Conservation (phyloP, 2,113 vertebrate genomes). For the Crotalus horridus region DNA sequence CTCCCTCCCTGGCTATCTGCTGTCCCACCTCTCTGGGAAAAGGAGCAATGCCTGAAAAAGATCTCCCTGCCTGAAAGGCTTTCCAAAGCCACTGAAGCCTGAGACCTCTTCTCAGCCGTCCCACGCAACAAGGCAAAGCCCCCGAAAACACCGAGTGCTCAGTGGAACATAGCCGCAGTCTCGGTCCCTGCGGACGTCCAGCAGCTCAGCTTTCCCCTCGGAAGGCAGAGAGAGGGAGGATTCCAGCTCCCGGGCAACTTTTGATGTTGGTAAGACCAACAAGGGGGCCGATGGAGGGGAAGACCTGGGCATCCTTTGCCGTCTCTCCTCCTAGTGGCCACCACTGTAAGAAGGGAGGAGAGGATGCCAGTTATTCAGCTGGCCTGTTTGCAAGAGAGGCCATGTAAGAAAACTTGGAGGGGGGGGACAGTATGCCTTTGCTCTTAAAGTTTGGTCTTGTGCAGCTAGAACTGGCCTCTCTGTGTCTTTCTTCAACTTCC, state of each 20-base stretch:
- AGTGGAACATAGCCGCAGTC: neutral
- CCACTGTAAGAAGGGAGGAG: neutral
- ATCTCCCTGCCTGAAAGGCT: neutral
- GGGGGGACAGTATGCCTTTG: neutral
- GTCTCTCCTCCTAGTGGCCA: neutral
- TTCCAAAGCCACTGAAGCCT: neutral
- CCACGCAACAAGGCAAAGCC: neutral
- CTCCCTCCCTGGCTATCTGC: neutral
- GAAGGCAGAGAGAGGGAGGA: neutral
- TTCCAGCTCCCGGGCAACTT: neutral
- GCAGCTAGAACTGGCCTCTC: neutral
- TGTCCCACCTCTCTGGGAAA: neutral
- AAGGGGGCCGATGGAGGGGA: neutral
- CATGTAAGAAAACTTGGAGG: neutral
- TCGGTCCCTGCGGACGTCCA: neutral
- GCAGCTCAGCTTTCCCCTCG: neutral
- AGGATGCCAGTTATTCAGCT: neutral
- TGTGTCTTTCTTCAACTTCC: neutral
- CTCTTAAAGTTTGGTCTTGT: neutral
- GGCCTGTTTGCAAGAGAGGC: neutral
- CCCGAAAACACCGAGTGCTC: neutral
- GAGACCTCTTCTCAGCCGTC: neutral
- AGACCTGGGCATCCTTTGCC: neutral
- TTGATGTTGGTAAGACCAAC: neutral
- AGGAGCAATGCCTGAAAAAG: neutral